Conservation (phyloP, 2,888 invertebrate genomes). For the Polydrusus cervinus region DNA sequence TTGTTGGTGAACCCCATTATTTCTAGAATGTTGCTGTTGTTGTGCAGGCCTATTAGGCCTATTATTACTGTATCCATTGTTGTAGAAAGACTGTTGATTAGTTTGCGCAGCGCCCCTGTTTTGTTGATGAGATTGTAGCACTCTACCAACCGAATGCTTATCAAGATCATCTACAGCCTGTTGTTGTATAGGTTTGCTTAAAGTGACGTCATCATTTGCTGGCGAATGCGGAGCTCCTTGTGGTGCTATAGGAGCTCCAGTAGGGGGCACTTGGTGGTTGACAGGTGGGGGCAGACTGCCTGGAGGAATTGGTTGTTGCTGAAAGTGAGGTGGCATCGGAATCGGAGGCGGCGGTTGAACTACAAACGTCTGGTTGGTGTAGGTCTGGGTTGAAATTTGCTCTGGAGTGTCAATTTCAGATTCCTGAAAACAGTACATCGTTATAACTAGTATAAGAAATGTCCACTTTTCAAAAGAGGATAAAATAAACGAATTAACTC, state of each 20-base stretch:
- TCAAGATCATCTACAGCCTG: slow-evolving; percentile 38
- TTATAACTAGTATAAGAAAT: too few species aligned
- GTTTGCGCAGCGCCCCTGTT: slow-evolving; percentile 59
- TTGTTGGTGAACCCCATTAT: slow-evolving; percentile 60
- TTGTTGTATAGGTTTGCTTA: slow-evolving; percentile 35
- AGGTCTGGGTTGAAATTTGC: slow-evolving; percentile 86
- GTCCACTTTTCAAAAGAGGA: neutral
- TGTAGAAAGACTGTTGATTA: slow-evolving; percentile 66
- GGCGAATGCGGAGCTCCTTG: slow-evolving; percentile 15
- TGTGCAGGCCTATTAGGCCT: slow-evolving; percentile 54
- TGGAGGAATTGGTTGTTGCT: slow-evolving; percentile 46
- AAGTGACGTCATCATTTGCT: slow-evolving; percentile 34
- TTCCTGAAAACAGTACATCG: slow-evolving; percentile 69
- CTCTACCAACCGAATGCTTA: slow-evolving; percentile 47
- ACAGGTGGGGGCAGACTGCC: slow-evolving; percentile 60
- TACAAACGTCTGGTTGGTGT: slow-evolving; percentile 88
- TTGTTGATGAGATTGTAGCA: slow-evolving; percentile 32
- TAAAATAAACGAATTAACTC: neutral
- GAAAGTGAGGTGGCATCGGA: slow-evolving; percentile 73
- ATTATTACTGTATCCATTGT: slow-evolving; percentile 65
- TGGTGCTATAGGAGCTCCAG: slow-evolving; percentile 22
- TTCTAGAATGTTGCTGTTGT: slow-evolving; percentile 57
- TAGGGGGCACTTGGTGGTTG: slow-evolving; percentile 61
- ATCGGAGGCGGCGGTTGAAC: slow-evolving; percentile 72
- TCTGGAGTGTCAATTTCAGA: slow-evolving; percentile 89